phyloP scores from a whole-genome alignment of 2,113 vertebrate genomes.

The human region DNA sequence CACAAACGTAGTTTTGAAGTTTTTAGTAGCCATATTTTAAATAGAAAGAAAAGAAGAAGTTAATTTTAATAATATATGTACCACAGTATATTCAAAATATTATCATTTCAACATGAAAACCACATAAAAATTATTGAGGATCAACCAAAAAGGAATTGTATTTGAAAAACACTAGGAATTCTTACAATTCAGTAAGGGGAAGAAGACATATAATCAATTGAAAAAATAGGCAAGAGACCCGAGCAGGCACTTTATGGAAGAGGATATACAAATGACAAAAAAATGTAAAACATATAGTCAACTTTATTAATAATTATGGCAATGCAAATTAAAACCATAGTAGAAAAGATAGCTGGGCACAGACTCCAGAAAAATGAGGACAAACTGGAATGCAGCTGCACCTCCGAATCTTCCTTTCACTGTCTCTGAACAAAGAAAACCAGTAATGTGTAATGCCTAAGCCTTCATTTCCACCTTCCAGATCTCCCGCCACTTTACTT shows the following conservation, averaged over 20 bases:
- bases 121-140: slow-evolving; percentile 21
- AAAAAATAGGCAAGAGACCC: background rate
- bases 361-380: background rate
- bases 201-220: background rate
- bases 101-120: slow-evolving; percentile 12
- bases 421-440: background rate
- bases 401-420: background rate
- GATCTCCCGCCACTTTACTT: background rate
- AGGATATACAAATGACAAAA: background rate
- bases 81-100: background rate
- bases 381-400: background rate
- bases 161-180: background rate
- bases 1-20: background rate
- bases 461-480: background rate
- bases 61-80: background rate
- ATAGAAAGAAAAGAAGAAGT: background rate
- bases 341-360: background rate
- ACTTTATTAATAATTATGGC: background rate
- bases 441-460: background rate
- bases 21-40: slow-evolving; percentile 9
- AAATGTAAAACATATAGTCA: background rate
- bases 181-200: slow-evolving; percentile 11
- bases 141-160: background rate
- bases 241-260: background rate
- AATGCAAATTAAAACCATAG: background rate